Evolutionary conservation across 1,140 invertebrate species (phyloP).

Genomic region (Liolophura sinensis): DNA sequence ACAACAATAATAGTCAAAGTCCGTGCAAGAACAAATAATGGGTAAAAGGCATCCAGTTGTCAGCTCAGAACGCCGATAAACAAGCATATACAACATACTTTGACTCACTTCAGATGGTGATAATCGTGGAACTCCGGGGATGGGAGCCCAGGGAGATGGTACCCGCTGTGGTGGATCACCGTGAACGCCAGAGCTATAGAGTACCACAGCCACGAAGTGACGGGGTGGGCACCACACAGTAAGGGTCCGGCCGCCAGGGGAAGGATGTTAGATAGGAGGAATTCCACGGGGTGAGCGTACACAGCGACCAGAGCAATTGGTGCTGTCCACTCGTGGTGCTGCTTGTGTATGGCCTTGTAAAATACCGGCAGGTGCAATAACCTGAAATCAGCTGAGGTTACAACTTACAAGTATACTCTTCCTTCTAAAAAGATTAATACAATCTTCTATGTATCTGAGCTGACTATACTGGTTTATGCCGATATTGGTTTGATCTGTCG

Average conservation of each 20-base stretch:
- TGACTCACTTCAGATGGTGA: slow-evolving; percentile 78
- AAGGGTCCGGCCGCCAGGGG: slow-evolving; percentile 79
- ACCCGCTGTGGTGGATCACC: slow-evolving; percentile 83
- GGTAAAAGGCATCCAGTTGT: background rate
- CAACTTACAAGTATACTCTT: too few species aligned
- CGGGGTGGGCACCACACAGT: slow-evolving; percentile 77
- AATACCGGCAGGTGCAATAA: slow-evolving; percentile 74
- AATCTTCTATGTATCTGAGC: too few species aligned
- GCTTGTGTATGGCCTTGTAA: slow-evolving; percentile 83
- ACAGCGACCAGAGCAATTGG: slow-evolving; percentile 69
- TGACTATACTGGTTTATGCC: too few species aligned
- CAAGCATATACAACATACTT: background rate
- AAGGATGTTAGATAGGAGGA: slow-evolving; percentile 79
- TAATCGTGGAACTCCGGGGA: slow-evolving; percentile 89
- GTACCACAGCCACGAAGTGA: slow-evolving; percentile 82
- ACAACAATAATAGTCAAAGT: background rate
- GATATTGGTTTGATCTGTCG: too few species aligned
- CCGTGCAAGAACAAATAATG: background rate
- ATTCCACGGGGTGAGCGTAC: slow-evolving; percentile 87
- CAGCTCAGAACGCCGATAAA: background rate
- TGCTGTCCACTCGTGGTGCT: slow-evolving; percentile 64
- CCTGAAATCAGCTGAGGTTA: slow-evolving; percentile 57
- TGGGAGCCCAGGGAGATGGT: slow-evolving; percentile 84
- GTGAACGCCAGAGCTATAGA: slow-evolving; percentile 76
- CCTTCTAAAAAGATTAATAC: too few species aligned